Base-by-base conservation (phyloP, 2,113 vertebrate genomes). In the Bostrychus sinensis region DNA sequence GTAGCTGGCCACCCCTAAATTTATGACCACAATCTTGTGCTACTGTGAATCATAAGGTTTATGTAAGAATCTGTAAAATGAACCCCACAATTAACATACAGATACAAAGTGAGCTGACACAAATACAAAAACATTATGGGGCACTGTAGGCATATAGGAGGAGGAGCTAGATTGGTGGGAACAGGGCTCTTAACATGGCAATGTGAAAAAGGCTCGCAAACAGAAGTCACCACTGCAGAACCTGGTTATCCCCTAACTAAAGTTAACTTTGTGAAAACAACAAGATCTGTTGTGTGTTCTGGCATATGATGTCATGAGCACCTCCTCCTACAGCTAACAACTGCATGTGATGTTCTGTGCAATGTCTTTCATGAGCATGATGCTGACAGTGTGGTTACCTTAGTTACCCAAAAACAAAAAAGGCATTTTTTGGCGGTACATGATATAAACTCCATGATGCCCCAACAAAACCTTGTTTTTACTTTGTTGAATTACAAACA, bases 1-100 rank as follows among this genome's bases (percentile, higher is more conserved):
- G 36, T 46, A 41, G 17, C 41, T 72, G 56, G 7, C 43, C 50
- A 61, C 23, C 63, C 19, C 32, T 16, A 55, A 23, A 63, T 63
- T 48, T 56, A 72, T 28, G 56, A 17, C 32, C 1, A 42, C 60
- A 16, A 50, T 54, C 10, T 72, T 51, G 37, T 25, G 45, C 13
- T 25, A 25, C 20, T 48, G 45, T 12, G 0, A 59, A 20, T 37
- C 39, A 37, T 5, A 34, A 34, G 0, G 1, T 62, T 56, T 4
- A 25, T 39, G 16, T 56, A 3, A 17, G 23, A 34, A 53, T 34
- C 28, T 6, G 7, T 34, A n/a, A 2, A 43, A 20, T 28, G 16
- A 36, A 22, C 0, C 11, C 9, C 26, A 23, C 7, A 63, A 67
- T 59, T 59, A 38, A 25, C 30, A 51, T 0, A 5, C 8, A 36